Evolutionary conservation across 1,140 invertebrate genomes (phyloP).

Genomic region (Planococcus citri): DNA sequence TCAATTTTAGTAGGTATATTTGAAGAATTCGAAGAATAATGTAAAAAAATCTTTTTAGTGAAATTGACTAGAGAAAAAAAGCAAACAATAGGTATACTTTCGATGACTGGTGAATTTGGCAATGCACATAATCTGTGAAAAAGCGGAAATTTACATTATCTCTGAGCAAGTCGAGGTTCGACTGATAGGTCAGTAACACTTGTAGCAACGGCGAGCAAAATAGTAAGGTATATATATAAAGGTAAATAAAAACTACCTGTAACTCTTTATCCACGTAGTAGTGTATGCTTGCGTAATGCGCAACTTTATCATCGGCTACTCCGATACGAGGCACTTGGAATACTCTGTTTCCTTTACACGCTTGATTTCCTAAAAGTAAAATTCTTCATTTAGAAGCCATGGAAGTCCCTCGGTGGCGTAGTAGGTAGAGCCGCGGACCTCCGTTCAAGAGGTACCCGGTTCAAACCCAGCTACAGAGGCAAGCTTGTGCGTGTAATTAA

Average conservation of each 20-base stretch:
- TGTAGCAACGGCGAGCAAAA: background rate
- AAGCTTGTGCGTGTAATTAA: too few relatives aligned
- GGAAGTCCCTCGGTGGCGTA: too few relatives aligned
- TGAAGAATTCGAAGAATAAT: too few relatives aligned
- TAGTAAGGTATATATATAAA: too few relatives aligned
- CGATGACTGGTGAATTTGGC: background rate
- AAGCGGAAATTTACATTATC: background rate
- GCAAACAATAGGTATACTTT: background rate
- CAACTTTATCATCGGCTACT: constrained; percentile 75
- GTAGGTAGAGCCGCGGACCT: too few relatives aligned
- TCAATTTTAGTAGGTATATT: too few relatives aligned
- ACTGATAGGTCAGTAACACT: background rate
- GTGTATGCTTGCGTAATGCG: constrained; percentile 78
- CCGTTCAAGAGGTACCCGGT: too few relatives aligned
- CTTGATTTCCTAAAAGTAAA: constrained; percentile 45
- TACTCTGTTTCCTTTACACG: constrained; percentile 62
- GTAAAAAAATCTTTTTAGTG: too few relatives aligned
- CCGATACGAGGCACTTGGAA: constrained; percentile 71
- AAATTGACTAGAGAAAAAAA: background rate
- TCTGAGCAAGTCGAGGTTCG: background rate
- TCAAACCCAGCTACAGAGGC: too few relatives aligned
- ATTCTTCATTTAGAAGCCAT: background rate
- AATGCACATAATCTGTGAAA: background rate
- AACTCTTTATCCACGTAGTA: constrained; percentile 90
- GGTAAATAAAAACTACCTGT: constrained; percentile 37